A percentile compares a stretch with the other conserved stretches of the same genome.
These are phyloP conservation scores for Phenganax stokvisi DNA, from an alignment of 92 coral and sea anemone species.

Conservation along the genomic window DNA sequence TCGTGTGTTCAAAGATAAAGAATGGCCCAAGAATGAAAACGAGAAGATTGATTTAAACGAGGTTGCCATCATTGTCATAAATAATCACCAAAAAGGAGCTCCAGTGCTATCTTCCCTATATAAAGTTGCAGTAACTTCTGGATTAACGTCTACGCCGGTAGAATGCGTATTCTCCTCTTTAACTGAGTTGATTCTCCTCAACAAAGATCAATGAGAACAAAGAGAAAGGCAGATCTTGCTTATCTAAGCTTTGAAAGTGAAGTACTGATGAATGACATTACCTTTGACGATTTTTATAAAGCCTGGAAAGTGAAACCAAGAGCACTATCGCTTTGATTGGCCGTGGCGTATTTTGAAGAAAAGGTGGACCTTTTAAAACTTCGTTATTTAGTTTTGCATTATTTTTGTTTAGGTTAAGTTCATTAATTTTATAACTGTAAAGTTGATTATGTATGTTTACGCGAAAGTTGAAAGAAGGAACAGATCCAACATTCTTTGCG, in stretches of 20 bases:
- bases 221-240: conserved; percentile 20
- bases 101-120: conserved; percentile 25
- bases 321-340: conserved; percentile 6
- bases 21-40: conserved; percentile 19
- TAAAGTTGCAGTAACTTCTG: conserved; percentile 23
- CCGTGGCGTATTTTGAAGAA: not conserved
- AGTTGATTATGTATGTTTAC: no score
- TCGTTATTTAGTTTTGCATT: no score
- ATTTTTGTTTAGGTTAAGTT: no score
- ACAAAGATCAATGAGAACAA: conserved; percentile 28
- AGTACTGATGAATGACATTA: conserved; percentile 27
- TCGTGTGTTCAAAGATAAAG: conserved; percentile 16
- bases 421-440: no score
- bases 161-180: conserved; percentile 22
- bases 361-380: no score
- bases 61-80: conserved; percentile 18
- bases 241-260: conserved; percentile 28
- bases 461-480: no score
- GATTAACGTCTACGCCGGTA: conserved; percentile 20
- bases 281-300: conserved; percentile 8
- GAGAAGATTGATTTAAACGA: conserved; percentile 15
- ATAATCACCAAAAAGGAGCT: conserved; percentile 30
- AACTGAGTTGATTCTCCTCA: conserved; percentile 28
- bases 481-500: no score
- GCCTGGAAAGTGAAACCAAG: conserved; percentile 12